Base-by-base conservation (phyloP, 2,113 vertebrate species). In the Zingel zingel region DNA sequence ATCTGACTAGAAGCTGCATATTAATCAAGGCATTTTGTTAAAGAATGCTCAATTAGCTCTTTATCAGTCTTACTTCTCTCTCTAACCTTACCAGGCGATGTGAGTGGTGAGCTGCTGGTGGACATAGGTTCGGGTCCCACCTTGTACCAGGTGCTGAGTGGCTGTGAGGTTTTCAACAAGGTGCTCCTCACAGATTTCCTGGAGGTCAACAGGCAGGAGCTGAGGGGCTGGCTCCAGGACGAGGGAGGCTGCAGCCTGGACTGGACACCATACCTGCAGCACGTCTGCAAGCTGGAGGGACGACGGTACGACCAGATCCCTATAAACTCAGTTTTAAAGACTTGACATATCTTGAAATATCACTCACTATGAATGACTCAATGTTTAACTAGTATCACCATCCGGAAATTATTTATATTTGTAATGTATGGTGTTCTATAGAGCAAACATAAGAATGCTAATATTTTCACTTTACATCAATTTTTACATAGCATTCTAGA, bases 111-210 rank as follows among this genome's bases (percentile, higher is more conserved):
- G 67, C 90, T 94, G 12, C 89, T 99, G 77, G 95, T 99, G 43
- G 98, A 99, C 82, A 93, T 99, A 2, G 98, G 98, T 15, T 97
- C 98, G 0, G 98, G 98, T 5, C 98, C 98, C 82, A 99, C 98
- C n/a, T 86, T 99, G 39, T 99, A 99, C 93, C 98, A 99, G 89
- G 94, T 99, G 83, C 94, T 99, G 84, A 98, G 97, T 0, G 97
- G 96, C 91, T 99, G 97, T 12, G 95, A 98, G 86, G 93, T 96
- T 89, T 99, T 99, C 14, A 92, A 95, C 69, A 96, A 96, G 89
- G 95, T 99, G 83, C 90, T 98, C 59, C 95, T 98, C 92, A 97
- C 98, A 0, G 98, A 99, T 77, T 99, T 95, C 91, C 92, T 98
- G 95, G 97, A 97, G 83, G 96, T 96, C 73, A 99, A 99, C 91